Evolutionary conservation across 1,140 invertebrate genomes (phyloP).

Genomic region (Drosophila miranda): DNA sequence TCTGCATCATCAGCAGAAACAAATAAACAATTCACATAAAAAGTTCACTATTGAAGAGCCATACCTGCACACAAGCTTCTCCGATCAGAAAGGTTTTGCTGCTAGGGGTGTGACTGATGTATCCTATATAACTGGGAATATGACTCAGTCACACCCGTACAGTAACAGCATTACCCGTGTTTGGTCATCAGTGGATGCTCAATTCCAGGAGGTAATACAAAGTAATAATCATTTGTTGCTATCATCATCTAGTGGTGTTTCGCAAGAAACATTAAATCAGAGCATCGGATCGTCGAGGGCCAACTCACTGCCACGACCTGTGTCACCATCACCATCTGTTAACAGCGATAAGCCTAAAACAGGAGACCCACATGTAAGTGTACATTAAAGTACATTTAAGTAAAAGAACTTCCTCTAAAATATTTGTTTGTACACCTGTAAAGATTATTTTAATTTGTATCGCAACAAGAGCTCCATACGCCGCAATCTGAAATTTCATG

Average conservation of each 20-base stretch:
- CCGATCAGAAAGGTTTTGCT: slow-evolving; percentile 20
- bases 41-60: slow-evolving; percentile 4
- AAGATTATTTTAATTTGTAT: too few species aligned
- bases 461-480: too few species aligned
- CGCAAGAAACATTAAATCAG: slow-evolving; percentile 86
- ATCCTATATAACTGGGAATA: slow-evolving; percentile 15
- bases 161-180: slow-evolving; percentile 23
- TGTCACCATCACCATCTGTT: slow-evolving; percentile 92
- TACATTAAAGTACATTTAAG: slow-evolving; percentile 2
- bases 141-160: slow-evolving; percentile 16
- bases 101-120: slow-evolving; percentile 6
- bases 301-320: slow-evolving; percentile 89
- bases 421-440: too few species aligned
- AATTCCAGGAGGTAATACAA: slow-evolving; percentile 35
- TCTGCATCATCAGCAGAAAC: slow-evolving; percentile 31
- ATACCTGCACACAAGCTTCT: slow-evolving; percentile 21
- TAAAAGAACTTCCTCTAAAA: background rate
- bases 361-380: slow-evolving; percentile 64
- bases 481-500: too few species aligned
- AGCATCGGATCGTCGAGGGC: slow-evolving; percentile 83
- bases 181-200: slow-evolving; percentile 10
- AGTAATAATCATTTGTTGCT: slow-evolving; percentile 83
- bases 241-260: slow-evolving; percentile 86
- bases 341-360: slow-evolving; percentile 89
- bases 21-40: slow-evolving; percentile 14